Evolutionary conservation across 2,888 invertebrate species (phyloP).

Genomic region (Morpho deidamia): DNA sequence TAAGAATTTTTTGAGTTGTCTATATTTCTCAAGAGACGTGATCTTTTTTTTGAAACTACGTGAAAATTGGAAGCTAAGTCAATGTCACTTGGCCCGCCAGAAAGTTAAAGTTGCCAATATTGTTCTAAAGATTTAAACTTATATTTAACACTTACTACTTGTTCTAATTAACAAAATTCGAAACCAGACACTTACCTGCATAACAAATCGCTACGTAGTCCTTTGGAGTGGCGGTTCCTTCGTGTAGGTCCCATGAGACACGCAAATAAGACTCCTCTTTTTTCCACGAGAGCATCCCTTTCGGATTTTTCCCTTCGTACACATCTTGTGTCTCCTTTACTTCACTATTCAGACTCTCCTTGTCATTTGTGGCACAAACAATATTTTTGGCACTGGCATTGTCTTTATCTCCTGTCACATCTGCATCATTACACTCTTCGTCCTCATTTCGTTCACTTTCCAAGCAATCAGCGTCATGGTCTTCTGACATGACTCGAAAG

Average conservation of each 20-base stretch:
- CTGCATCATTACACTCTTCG: slow-evolving; percentile 28
- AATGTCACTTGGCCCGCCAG: too few species aligned
- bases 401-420: slow-evolving; percentile 24
- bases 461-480: slow-evolving; percentile 50
- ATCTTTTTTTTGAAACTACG: too few species aligned
- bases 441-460: slow-evolving; percentile 39
- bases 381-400: slow-evolving; percentile 51
- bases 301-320: slow-evolving; percentile 14
- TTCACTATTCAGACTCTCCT: slow-evolving; percentile 33
- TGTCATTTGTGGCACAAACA: slow-evolving; percentile 43
- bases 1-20: too few species aligned
- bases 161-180: too few species aligned
- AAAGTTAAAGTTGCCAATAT: too few species aligned
- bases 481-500: slow-evolving; percentile 64
- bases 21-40: too few species aligned
- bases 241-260: slow-evolving; percentile 68
- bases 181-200: slow-evolving; percentile 64
- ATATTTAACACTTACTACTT: too few species aligned
- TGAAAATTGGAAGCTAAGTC: too few species aligned
- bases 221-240: slow-evolving; percentile 45
- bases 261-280: slow-evolving; percentile 56
- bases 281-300: slow-evolving; percentile 43
- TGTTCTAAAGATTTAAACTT: too few species aligned
- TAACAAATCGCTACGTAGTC: slow-evolving; percentile 78
- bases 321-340: slow-evolving; percentile 23